Conservation (phyloP, 2,113 vertebrate genomes). For the Centrocercus urophasianus region DNA sequence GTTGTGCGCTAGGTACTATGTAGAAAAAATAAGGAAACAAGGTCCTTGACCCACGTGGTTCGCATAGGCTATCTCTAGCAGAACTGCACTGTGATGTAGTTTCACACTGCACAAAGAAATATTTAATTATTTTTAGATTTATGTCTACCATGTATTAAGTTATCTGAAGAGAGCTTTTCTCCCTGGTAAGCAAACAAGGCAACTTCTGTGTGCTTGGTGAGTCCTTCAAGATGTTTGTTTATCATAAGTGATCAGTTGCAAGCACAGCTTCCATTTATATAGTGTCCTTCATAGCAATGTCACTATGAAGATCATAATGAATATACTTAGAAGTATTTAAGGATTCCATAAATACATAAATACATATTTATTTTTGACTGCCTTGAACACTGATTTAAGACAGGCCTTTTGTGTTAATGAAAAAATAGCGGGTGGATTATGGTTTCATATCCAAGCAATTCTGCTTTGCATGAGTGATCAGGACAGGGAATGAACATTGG, state of each 20-base stretch:
- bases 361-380: not conserved
- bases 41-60: not conserved
- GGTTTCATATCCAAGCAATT: not conserved
- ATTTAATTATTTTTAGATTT: not conserved
- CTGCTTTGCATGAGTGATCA: not conserved
- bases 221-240: conserved; percentile 30
- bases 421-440: not conserved
- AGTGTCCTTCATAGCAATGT: conserved; percentile 32
- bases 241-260: conserved; percentile 13
- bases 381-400: not conserved
- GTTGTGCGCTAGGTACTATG: not conserved
- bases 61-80: not conserved
- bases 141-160: not conserved
- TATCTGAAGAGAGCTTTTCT: not conserved
- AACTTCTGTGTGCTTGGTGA: not conserved
- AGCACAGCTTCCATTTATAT: conserved; percentile 16
- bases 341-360: not conserved
- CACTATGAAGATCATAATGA: not conserved
- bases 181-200: not conserved
- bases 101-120: not conserved
- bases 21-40: not conserved
- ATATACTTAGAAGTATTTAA: not conserved
- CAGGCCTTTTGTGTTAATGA: not conserved
- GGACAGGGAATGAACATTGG: not conserved
- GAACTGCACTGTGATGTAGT: not conserved